Evolutionary conservation across 2,113 vertebrate species (phyloP), one percentile per base, ranked within the genome.

Genomic region (Chionodraco myersi): DNA sequence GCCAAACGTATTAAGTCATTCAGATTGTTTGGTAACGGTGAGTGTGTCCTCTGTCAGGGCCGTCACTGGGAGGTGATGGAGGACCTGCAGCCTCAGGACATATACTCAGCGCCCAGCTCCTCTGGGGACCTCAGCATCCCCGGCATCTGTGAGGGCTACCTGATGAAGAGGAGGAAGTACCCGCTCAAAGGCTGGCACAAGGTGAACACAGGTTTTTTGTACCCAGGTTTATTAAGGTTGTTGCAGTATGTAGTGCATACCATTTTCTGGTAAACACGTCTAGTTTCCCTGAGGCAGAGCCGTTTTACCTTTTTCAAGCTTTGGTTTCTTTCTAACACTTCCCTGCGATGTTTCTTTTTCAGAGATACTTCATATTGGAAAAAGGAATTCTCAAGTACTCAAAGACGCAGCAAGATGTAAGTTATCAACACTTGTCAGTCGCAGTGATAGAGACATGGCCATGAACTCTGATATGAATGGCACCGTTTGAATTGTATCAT

Each of bases 131-230:
- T 90, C 48, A 93, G 83, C 14, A 84, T 92, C 52, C 95, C 93
- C 0, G 96, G 93, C 41, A 91, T 96, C 62, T 97, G 97, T 76
- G 96, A 99, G 89, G 98, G 97, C 0, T 96, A 95, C 85, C 87
- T 99, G 91, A 95, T 98, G 89, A 99, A 99, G 93, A 98, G 96
- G 91, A 96, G 97, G 80, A 99, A 99, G 88, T 98, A 97, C 93
- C 98, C 98, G 1, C 92, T 99, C 60, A 98, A 98, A 85, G 98
- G 97, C 75, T 99, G 97, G 97, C 98, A 98, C 94, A 99, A 97
- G 96, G 98, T 98, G 82, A 90, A 1, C 6, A 2, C 3, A 11
- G 36, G 18, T 41, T 11, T 10, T 13, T 18, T 61, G 15, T 57
- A 13, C 21, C n/a, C 51, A 11, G 23, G 14, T 15, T 41, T 15